Evolutionary conservation across 2,888 invertebrate genomes (phyloP), one percentile per base, ranked within the genome.

Genomic region (Napeogenes inachia): DNA sequence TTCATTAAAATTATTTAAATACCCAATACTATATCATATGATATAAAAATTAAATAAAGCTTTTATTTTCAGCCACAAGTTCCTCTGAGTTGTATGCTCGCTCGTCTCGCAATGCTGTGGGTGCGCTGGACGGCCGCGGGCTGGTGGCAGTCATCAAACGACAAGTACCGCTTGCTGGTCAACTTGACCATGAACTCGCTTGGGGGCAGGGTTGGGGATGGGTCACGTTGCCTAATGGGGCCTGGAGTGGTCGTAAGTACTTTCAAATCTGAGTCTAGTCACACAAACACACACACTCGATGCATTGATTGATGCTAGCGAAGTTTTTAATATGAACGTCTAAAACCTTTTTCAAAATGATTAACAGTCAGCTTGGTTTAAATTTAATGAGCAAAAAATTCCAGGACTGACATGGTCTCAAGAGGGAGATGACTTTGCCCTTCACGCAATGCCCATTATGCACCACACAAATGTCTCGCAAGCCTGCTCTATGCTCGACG

Each of bases 161-260:
- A 2, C 91, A 91, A 71, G 90, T 91, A 35, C 91, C 91, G 0
- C 78, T 91, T 54, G 91, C 91, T 0, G 91, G 91, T 0, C 85
- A 93, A 81, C 91, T 89, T 74, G 92, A 84, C 80, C 93, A 82
- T 76, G 92, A 84, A 81, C 92, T 81, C 73, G 92, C 91, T 71
- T 95, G 94, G 94, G 94, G 94, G 4, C 94, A 94, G 72, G 94
- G 94, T 56, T 94, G 94, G 94, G 94, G 94, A 2, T 94, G 94
- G 94, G 93, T 94, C 61, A 94, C 93, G 13, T 77, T 93, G 73
- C 93, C 93, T 12, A 93, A 93, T 64, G 93, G 93, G 8, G 93
- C 93, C 2, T 93, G 93, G 93, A 93, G 92, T 71, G 93, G 93
- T 75, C 92, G 93, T 92, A 70, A 88, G 89, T 88, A 70, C 56